Base-by-base conservation (phyloP, 2,888 invertebrate species). In the Amphipyra tragopoginis region DNA sequence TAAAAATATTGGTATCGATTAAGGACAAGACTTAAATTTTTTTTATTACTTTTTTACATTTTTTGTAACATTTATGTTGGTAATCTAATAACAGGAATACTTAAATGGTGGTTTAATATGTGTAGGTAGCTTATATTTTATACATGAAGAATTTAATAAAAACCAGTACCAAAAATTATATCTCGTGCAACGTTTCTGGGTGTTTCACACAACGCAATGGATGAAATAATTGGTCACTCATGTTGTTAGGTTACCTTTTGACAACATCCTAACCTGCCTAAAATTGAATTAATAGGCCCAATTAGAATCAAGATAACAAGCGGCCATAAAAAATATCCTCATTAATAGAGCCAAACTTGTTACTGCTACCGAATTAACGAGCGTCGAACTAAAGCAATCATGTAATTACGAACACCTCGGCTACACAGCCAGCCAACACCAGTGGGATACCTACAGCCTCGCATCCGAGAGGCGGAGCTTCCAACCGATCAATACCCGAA, bases 331-430 rank as follows among this genome's bases (percentile, higher is more conserved):
- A 91, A 91, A 89, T 82, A 84, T 84, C 81, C 86, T 86, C 90
- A 88, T 91, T 91, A 92, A 92, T 90, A 90, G 90, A 87, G 83
- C 80, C 86, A 75, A 87, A 88, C 90, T 90, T 89, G 90, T 89
- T 86, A 86, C 85, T 73, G 93, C 93, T 93, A 91, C 94, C 87
- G 93, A 90, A 91, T 92, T 92, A 93, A 93, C 91, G 89, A 89
- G 85, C 85, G 78, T 66, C 79, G 80, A 80, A 84, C 86, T 83
- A 85, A 86, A 84, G 88, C 90, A 86, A 89, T 90, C 90, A 87
- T 87, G 90, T 90, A 88, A 91, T 92, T 91, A 92, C 89, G 70
- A 76, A 86, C 90, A 86, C 87, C 86, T 87, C 86, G 72, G 38
- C 49, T 52, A 42, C 57, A 39, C 67, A 51, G 50, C 58, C 67